phyloP scores from a whole-genome alignment of 2,113 vertebrate genomes.

The Oryctolagus cuniculus region mOryCun1.1 NC_091439.1:119235501-119236000 shows the following conservation, averaged over 20 bases:
- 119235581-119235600: background rate
- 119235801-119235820: background rate
- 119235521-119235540: background rate
- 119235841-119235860: background rate
- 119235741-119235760: background rate
- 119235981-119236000: background rate
- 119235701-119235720: background rate
- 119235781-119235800: background rate
- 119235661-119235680: background rate
- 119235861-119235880: background rate
- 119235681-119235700: background rate
- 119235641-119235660: background rate
- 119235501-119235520: background rate
- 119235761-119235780: background rate
- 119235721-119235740: background rate
- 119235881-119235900: background rate
- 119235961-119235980: background rate
- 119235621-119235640: background rate
- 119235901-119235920: background rate
- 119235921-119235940: background rate
- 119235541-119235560: background rate
- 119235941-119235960: background rate
- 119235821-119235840: background rate
- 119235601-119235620: background rate
- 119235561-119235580: background rate